Percentiles rank a stretch among this genome's conserved stretches.
These are phyloP conservation scores for Habroteleia sp. DNA, from an alignment of 2,888 invertebrate species.

Conservation along the genomic window DNA sequence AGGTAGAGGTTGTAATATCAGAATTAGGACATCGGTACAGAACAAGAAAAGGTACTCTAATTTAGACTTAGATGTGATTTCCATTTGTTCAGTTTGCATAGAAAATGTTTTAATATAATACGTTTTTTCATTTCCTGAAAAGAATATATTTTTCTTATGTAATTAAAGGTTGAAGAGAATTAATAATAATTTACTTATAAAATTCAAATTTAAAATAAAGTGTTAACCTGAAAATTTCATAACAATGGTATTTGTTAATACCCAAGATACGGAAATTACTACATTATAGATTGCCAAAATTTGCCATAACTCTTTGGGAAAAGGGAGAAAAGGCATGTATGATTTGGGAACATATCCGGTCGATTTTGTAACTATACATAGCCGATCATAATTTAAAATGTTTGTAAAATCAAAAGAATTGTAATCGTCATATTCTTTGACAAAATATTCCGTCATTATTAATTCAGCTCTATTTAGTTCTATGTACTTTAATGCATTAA, in stretches of 20 bases:
- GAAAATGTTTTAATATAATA: too few species aligned
- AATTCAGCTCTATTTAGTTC: slow-evolving; percentile 6
- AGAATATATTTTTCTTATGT: too few species aligned
- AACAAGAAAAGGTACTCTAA: too few species aligned
- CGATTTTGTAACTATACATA: slow-evolving; percentile 15
- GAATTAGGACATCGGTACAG: slow-evolving; percentile 51
- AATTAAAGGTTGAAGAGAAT: too few species aligned
- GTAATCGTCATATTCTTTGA: slow-evolving; percentile 1
- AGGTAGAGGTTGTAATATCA: slow-evolving; percentile 65
- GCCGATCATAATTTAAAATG: background rate
- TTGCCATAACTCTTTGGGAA: background rate
- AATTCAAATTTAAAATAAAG: too few species aligned
- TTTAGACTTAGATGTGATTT: too few species aligned
- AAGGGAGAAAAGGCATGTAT: slow-evolving; percentile 16
- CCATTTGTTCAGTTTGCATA: too few species aligned
- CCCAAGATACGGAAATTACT: background rate
- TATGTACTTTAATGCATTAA: too few species aligned
- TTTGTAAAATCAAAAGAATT: background rate
- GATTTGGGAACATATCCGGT: slow-evolving; percentile 22
- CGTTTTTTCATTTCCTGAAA: too few species aligned
- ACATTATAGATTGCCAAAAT: slow-evolving; percentile 6
- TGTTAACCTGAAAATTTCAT: slow-evolving; percentile 6
- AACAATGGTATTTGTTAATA: background rate
- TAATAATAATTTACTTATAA: too few species aligned
- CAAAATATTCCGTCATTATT: slow-evolving; percentile 7